Percentiles rank a stretch among this genome's conserved stretches.
phyloP scores from a whole-genome alignment of 2,888 invertebrate genomes.

The Ormyrus nitidulus region DNA sequence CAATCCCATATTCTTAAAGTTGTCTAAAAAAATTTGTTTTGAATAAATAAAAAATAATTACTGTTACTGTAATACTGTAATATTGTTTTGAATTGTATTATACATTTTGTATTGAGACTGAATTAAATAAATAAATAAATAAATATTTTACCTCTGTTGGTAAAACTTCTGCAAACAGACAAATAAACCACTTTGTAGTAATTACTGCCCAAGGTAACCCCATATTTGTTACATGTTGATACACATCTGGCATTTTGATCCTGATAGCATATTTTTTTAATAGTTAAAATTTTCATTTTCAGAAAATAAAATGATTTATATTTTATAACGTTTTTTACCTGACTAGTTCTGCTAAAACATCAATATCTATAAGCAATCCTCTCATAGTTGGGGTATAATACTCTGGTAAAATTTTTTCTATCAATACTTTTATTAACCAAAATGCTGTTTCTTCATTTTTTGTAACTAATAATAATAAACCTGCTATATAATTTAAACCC shows the following conservation, averaged over 20 bases:
- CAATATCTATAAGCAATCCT: constrained; percentile 91
- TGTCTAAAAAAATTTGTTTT: constrained; percentile 78
- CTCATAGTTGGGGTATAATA: constrained; percentile 95
- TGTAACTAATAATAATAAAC: constrained; percentile 88
- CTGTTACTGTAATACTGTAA: too few species aligned
- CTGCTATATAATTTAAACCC: constrained; percentile 95
- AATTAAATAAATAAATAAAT: neutral
- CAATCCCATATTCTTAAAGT: constrained; percentile 97
- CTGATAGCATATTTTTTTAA: constrained; percentile 72
- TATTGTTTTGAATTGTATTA: too few species aligned
- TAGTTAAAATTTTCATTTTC: constrained; percentile 21
- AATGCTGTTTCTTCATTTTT: constrained; percentile 94
- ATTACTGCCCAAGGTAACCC: constrained; percentile 94
- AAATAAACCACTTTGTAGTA: constrained; percentile 97
- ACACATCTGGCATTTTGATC: constrained; percentile 87
- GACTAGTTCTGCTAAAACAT: constrained; percentile 91
- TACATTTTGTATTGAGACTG: too few species aligned
- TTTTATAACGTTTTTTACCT: constrained; percentile 70
- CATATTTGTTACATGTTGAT: constrained; percentile 86
- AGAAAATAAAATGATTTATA: constrained; percentile 11
- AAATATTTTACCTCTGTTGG: constrained; percentile 84
- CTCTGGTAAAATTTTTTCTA: constrained; percentile 89
- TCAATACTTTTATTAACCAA: constrained; percentile 93
- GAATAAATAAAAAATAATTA: constrained; percentile 3
- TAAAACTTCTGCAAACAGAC: constrained; percentile 93